Evolutionary conservation across 2,113 vertebrate species (phyloP).

Genomic region (Zosterops pallidus): DNA sequence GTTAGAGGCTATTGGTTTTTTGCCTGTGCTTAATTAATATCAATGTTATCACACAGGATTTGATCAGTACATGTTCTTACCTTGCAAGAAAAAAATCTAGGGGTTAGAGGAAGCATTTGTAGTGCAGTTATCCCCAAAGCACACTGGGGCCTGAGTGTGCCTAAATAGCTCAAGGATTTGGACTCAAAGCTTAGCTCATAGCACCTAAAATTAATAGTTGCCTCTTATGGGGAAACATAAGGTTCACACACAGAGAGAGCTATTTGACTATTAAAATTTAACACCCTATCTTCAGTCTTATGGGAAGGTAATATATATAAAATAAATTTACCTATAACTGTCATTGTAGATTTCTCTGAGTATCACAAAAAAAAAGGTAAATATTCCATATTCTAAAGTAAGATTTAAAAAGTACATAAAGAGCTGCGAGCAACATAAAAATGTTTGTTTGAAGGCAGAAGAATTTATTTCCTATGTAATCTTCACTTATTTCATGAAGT

Average conservation of each 20-base stretch:
- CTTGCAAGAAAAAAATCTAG: not conserved
- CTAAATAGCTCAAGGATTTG: not conserved
- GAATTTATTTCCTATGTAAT: not conserved
- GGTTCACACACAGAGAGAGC: rapidly evolving
- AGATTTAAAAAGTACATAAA: not conserved
- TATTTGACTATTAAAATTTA: not conserved
- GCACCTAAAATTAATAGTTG: not conserved
- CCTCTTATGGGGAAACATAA: not conserved
- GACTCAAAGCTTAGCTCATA: not conserved
- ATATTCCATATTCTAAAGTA: not conserved
- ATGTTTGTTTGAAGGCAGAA: not conserved
- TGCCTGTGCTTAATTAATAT: not conserved
- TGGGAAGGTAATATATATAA: not conserved
- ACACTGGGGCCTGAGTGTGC: not conserved
- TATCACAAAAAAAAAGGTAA: not conserved
- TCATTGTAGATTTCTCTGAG: not conserved
- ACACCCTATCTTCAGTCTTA: not conserved
- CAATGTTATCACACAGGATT: not conserved
- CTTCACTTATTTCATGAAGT: not conserved
- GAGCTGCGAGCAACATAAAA: not conserved
- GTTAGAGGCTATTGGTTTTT: not conserved
- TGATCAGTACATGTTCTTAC: not conserved
- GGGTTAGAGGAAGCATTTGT: not conserved
- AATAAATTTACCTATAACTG: not conserved
- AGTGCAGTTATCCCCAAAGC: not conserved